Evolutionary conservation across 2,888 invertebrate species (phyloP).

Genomic region (Dynastes maya): DNA sequence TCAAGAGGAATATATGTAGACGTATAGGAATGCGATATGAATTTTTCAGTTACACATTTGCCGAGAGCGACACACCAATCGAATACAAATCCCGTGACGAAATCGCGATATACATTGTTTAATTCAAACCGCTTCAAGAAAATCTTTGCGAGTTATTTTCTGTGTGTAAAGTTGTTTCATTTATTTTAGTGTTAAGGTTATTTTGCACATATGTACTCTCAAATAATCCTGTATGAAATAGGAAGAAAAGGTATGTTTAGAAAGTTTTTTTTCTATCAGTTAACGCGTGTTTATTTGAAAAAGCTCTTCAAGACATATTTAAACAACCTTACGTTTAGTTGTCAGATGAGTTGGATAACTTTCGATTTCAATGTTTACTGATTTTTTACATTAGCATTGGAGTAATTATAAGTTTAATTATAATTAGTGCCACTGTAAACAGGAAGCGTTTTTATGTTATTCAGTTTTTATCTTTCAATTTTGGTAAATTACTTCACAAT

Average conservation of each 20-base stretch:
- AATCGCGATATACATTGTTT: conserved; percentile 5
- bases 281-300: not conserved
- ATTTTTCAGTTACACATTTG: conserved; percentile 38
- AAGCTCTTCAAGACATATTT: too few relatives aligned
- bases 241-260: conserved; percentile 1
- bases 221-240: conserved; percentile 8
- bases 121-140: not conserved
- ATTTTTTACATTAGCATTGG: too few relatives aligned
- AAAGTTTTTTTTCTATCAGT: too few relatives aligned
- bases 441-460: too few relatives aligned
- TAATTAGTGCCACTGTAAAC: too few relatives aligned
- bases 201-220: not conserved
- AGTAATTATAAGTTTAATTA: too few relatives aligned
- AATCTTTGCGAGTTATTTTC: not conserved
- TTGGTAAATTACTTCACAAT: too few relatives aligned
- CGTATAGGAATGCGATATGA: conserved; percentile 31
- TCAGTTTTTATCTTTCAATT: too few relatives aligned
- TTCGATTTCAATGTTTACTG: too few relatives aligned
- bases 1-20: conserved; percentile 15
- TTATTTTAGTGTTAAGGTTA: not conserved
- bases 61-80: not conserved
- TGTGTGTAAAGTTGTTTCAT: not conserved
- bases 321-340: too few relatives aligned
- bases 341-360: too few relatives aligned
- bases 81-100: conserved; percentile 30